Percentiles rank a stretch among this genome's conserved stretches.
These are phyloP conservation scores for Poliocrania exsul DNA, from an alignment of 2,797 vertebrate genomes.

Conservation along the genomic window DNA sequence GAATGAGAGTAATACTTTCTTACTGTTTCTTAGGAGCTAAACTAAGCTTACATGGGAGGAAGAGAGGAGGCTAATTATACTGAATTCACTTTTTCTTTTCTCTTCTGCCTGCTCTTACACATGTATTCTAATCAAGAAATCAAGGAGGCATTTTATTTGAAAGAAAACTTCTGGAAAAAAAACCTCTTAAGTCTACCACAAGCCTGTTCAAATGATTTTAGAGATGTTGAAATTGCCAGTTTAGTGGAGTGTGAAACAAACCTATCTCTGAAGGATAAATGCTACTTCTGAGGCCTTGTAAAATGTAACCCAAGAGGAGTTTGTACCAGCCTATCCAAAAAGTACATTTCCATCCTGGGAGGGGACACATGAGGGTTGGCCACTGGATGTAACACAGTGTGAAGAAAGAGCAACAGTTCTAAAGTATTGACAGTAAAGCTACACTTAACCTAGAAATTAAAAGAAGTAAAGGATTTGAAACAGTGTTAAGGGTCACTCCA, in stretches of 20 bases:
- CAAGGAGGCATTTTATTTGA: not conserved
- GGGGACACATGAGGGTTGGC: accelerated
- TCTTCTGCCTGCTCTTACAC: not conserved
- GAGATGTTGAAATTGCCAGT: not conserved
- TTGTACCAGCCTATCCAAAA: not conserved
- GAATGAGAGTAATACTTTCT: not conserved
- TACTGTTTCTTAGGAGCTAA: not conserved
- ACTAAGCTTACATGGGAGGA: not conserved
- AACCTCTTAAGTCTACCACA: not conserved
- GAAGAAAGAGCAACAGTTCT: not conserved
- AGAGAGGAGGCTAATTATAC: not conserved
- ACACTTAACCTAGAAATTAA: not conserved
- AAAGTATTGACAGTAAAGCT: not conserved
- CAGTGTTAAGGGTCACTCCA: not conserved
- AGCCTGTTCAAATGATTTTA: not conserved
- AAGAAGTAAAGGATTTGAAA: not conserved
- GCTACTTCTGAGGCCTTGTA: not conserved
- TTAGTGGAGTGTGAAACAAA: not conserved
- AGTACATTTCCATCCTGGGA: not conserved
- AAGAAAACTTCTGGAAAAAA: not conserved
- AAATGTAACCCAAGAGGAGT: not conserved
- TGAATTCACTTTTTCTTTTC: not conserved
- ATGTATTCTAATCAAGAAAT: not conserved
- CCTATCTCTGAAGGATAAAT: not conserved
- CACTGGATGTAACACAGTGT: not conserved